Conservation (phyloP, 2,797 vertebrate species). For the Yasuhikotakia modesta region DNA sequence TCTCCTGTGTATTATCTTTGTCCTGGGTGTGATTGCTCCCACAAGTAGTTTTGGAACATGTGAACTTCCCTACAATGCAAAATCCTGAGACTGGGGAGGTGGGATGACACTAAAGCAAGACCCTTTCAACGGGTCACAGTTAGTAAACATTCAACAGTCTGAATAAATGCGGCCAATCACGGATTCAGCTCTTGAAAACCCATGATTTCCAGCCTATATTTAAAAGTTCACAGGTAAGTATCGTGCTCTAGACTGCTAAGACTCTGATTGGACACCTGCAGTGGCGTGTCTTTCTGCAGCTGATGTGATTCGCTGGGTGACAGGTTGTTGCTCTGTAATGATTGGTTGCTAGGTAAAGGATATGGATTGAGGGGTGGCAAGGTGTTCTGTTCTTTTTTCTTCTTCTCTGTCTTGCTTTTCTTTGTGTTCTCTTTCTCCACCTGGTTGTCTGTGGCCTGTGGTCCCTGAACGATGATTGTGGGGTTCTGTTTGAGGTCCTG, state of each 20-base stretch:
- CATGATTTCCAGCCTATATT: background rate
- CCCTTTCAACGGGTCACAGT: background rate
- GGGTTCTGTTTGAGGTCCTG: conserved; percentile 84
- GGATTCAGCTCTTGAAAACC: background rate
- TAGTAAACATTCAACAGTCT: conserved; percentile 35
- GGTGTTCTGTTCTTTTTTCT: conserved; percentile 49
- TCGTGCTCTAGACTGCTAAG: conserved; percentile 88
- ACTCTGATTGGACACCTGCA: conserved; percentile 83
- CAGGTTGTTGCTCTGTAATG: conserved; percentile 5
- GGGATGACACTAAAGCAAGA: background rate
- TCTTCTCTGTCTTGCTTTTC: conserved; percentile 37
- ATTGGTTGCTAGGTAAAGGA: conserved; percentile 48
- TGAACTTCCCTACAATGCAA: background rate
- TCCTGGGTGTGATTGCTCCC: conserved; percentile 7
- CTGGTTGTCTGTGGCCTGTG: conserved; percentile 4
- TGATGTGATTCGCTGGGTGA: conserved; percentile 37
- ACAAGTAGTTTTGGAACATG: conserved; percentile 2
- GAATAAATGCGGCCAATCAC: too few relatives aligned
- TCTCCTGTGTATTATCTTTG: background rate
- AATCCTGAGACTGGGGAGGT: conserved; percentile 42
- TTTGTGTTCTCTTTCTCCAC: conserved; percentile 13
- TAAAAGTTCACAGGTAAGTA: conserved; percentile 87
- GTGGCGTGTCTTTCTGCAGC: conserved; percentile 50
- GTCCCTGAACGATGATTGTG: conserved; percentile 82
- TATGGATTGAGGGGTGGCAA: conserved; percentile 51